These are phyloP conservation scores for Heterocephalus glaber DNA, from an alignment of 2,113 vertebrate genomes.

Conservation along the genomic window DNA sequence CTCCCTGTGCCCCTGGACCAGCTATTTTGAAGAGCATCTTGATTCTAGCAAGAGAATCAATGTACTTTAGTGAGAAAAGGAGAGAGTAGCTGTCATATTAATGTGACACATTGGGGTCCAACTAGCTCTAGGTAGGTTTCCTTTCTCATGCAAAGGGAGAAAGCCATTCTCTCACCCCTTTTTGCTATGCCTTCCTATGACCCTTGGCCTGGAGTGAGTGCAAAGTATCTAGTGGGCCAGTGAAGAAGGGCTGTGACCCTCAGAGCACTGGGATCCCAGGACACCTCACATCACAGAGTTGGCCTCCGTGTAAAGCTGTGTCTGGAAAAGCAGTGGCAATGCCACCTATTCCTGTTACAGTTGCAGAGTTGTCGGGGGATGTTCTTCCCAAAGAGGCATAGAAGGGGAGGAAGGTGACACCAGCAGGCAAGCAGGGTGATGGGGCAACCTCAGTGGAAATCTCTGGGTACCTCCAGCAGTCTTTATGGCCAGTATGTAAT, in stretches of 20 bases:
- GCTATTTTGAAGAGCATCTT: not conserved
- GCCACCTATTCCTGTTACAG: fast-evolving
- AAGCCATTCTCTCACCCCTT: not conserved
- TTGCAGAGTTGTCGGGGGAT: not conserved
- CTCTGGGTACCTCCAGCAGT: not conserved
- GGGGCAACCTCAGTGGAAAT: too few relatives aligned
- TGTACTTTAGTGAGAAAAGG: fast-evolving
- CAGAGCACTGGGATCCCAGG: not conserved
- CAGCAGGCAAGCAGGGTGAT: not conserved
- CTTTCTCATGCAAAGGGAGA: not conserved
- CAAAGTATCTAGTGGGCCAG: not conserved
- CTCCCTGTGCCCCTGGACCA: fast-evolving
- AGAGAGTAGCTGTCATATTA: not conserved
- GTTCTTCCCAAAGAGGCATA: not conserved
- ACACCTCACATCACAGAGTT: not conserved
- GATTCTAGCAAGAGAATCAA: not conserved
- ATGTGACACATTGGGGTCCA: not conserved
- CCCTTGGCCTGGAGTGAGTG: not conserved
- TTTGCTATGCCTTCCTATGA: not conserved
- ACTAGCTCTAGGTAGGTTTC: not conserved
- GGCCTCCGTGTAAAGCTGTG: too few relatives aligned
- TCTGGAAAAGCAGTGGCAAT: not conserved
- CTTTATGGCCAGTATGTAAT: not conserved
- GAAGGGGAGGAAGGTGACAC: not conserved
- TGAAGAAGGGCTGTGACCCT: not conserved